Evolutionary conservation across 37 sponge, comb jelly and placozoan species (phyloP), one percentile per base, ranked within the genome.

Genomic region (Crambe crambe): DNA sequence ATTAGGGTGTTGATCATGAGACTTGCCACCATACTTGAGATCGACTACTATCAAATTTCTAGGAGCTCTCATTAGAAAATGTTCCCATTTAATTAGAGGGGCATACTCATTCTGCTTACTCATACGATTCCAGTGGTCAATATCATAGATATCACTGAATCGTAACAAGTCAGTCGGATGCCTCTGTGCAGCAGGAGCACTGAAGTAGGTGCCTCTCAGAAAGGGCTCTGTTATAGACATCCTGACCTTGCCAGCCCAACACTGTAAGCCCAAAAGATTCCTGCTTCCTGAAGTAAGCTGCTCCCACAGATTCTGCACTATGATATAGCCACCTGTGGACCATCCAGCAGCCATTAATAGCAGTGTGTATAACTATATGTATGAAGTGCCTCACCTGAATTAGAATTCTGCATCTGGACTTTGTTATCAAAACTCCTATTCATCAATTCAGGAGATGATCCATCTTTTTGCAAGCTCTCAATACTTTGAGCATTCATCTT

Each of bases 231-330:
- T 72, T 20, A 88, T 64, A 25, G 32, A 9, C 26, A 82, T 34
- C 21, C 38, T 29, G 0, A 56, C 5, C 37, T 67, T 44, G 1
- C 47, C 75, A 36, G 88, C 88, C 88, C 88, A 88, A 34, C 83
- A 88, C 66, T 88, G 88, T 0, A 88, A 61, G 56, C 23, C 42
- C 22, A 70, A 72, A 1, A 86, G 40, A 37, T 86, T 84, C 15
- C 85, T 67, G n/a, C 58, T 22, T 17, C 71, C 76, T 6, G 78
- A 76, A 1, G 77, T 58, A 42, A 57, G 69, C 39, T 77, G 78
- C 37, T 84, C 85, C 77, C 78, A 84, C 37, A 58, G 76, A 43
- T 60, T 47, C 2, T 42, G 69, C 22, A 70, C 70, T 41, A 84
- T 10, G 37, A 84, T 70, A 58, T 77, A 84, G 34, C 78, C 85